These are phyloP conservation scores for Gonioctena quinquepunctata DNA, from an alignment of 1,140 invertebrate species.

Conservation along the genomic window DNA sequence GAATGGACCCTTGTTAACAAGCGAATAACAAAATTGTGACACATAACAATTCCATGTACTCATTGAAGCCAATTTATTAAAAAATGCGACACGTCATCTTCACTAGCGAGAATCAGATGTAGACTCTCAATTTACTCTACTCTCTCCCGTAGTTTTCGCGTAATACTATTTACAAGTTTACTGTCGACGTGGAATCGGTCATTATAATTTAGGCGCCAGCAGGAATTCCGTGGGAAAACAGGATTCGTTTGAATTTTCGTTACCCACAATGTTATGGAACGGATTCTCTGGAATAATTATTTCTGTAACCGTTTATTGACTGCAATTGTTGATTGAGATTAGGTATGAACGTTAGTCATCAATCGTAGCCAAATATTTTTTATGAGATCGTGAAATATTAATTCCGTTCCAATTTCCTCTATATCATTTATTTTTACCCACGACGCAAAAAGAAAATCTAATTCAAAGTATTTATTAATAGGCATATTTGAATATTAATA, in stretches of 20 bases:
- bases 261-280: too few species aligned
- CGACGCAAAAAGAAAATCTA: too few species aligned
- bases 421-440: too few species aligned
- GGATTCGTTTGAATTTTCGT: neutral
- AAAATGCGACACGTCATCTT: neutral
- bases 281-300: too few species aligned
- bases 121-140: neutral
- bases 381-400: too few species aligned
- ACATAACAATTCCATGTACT: neutral
- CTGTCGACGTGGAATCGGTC: neutral
- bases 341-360: too few species aligned
- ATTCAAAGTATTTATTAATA: too few species aligned
- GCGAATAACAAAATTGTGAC: neutral
- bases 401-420: too few species aligned
- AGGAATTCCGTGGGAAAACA: neutral
- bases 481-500: too few species aligned
- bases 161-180: neutral
- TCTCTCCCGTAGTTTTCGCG: neutral
- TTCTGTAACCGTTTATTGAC: too few species aligned
- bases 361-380: too few species aligned
- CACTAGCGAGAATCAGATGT: neutral
- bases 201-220: neutral
- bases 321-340: too few species aligned
- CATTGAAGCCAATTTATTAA: neutral
- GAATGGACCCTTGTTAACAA: neutral